Base-by-base conservation (phyloP, 2,797 vertebrate species). In the Todus mexicanus region DNA sequence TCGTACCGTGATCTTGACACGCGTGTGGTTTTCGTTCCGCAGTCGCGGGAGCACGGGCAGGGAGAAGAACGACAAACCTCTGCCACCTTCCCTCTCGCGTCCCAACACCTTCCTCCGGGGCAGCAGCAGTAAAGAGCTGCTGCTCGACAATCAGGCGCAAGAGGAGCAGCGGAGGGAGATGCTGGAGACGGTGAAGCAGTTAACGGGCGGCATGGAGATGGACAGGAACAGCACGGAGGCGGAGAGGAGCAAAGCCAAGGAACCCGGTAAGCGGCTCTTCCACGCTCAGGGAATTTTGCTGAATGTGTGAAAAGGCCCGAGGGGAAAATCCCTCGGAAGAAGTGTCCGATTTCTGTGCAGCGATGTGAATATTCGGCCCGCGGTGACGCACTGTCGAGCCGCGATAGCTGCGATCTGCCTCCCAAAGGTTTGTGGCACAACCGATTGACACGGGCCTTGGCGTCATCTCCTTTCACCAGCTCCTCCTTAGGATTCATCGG, bases 11-110 rank as follows among this genome's bases (percentile, higher is more conserved):
- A 16, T n/a, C 50, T 74, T 69, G 26, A 84, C 9, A 4, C 9
- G 38, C 68, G 5, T 45, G 9, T 3, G 57, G 23, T 65, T 83
- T 94, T 47, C 13, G 35, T 93, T 74, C 45, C 12, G 9, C 92
- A 98, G 98, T 92, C 98, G 98, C 2, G 98, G 98, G 95, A 98
- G 98, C 92, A 94, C 94, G 3, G 98, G 98, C 91, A 98, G 98
- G 68, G 99, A 99, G 91, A 98, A 98, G 95, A 98, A 98, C 1
- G 99, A 99, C 84, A 99, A 99, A 95, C 95, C 97, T 8, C 95
- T 97, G 68, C 97, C 97, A 4, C 94, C 98, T 1, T 91, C 96
- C n/a, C 59, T 97, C 26, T 63, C 98, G 8, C 98, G 98, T 6
- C 98, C 98, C 22, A 97, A 97, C 45, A 97, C 98, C 20, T 98